Evolutionary conservation across 2,113 vertebrate species (phyloP).

Genomic region (Dolichotis patagonum): DNA sequence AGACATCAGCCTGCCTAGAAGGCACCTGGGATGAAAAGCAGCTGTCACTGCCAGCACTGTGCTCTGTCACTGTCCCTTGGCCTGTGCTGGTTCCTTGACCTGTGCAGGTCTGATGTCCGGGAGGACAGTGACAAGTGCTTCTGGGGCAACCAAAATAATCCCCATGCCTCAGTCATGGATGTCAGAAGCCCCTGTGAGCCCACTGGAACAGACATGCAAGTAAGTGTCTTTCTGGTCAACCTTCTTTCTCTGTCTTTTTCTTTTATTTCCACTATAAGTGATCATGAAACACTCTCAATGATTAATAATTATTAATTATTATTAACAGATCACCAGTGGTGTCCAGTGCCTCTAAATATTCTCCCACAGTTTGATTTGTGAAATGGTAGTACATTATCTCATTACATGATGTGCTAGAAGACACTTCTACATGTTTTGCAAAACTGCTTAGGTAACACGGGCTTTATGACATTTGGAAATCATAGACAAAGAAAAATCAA

Average conservation of each 20-base stretch:
- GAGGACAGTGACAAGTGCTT: accelerated
- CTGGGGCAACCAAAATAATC: accelerated
- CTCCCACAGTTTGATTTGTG: background rate
- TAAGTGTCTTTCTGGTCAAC: background rate
- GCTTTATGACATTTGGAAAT: background rate
- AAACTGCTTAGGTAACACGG: background rate
- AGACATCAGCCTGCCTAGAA: background rate
- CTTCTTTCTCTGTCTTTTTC: background rate
- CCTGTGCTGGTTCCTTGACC: background rate
- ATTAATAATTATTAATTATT: background rate
- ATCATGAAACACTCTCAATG: background rate
- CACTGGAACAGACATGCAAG: too few species aligned
- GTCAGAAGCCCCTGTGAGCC: background rate
- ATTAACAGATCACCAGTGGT: background rate
- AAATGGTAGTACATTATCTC: background rate
- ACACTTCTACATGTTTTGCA: background rate
- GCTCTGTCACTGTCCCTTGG: background rate
- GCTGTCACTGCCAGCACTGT: accelerated
- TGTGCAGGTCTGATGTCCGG: background rate
- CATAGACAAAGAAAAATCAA: background rate
- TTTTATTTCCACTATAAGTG: background rate
- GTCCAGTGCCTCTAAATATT: background rate
- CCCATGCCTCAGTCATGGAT: background rate
- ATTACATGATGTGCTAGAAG: background rate
- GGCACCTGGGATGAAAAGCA: background rate